A percentile compares a stretch with the other conserved stretches of the same genome.
These are phyloP conservation scores for Poliocrania exsul DNA, from an alignment of 2,797 vertebrate species.

Conservation along the genomic window DNA sequence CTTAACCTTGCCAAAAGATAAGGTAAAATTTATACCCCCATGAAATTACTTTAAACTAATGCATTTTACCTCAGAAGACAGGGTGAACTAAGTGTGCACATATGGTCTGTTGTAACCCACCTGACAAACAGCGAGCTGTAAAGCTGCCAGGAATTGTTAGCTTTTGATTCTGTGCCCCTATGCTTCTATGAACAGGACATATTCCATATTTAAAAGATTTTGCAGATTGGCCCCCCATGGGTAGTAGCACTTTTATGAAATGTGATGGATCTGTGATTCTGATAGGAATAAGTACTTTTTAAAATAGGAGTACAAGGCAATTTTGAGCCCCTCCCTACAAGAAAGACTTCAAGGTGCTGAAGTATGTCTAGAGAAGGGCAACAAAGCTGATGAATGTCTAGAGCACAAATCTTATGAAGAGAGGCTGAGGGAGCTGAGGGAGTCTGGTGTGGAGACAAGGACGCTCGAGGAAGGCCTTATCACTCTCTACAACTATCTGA, in stretches of 20 bases:
- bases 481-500: neutral
- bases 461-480: neutral
- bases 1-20: constrained; percentile 37
- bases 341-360: neutral
- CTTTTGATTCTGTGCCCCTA: neutral
- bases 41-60: constrained; percentile 26
- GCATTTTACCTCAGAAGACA: neutral
- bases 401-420: neutral
- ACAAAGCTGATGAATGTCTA: neutral
- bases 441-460: neutral
- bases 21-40: neutral
- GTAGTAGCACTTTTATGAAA: neutral
- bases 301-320: neutral
- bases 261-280: neutral
- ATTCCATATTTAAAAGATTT: neutral
- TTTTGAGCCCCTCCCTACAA: neutral
- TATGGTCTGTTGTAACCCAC: neutral
- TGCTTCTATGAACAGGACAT: neutral
- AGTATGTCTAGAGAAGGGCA: neutral
- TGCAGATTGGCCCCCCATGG: neutral
- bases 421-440: neutral
- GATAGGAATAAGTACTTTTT: neutral
- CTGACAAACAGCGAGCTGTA: neutral
- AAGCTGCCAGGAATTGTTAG: neutral
- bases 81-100: neutral